These are phyloP conservation scores for Sminthopsis crassicaudata DNA, from an alignment of 2,113 vertebrate genomes.

Conservation along the genomic window DNA sequence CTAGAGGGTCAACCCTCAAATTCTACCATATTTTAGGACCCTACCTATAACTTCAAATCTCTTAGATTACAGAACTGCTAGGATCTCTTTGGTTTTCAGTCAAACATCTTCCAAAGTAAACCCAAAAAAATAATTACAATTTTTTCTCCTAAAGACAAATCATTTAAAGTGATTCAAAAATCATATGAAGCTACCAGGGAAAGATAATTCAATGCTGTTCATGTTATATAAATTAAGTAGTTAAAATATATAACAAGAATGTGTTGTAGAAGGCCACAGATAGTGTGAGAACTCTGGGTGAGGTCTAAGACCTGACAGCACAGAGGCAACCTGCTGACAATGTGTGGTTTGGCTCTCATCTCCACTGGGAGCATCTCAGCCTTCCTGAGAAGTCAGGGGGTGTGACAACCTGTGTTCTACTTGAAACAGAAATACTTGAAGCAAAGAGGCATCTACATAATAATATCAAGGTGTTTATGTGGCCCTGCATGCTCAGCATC, in stretches of 20 bases:
- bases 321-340: no score
- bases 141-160: neutral
- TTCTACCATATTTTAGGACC: neutral
- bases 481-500: no score
- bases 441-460: no score
- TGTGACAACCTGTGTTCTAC: no score
- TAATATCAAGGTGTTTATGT: no score
- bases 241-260: neutral
- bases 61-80: neutral
- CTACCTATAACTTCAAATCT: neutral
- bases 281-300: no score
- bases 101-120: neutral
- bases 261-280: neutral
- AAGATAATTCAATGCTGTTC: neutral
- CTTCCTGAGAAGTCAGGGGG: no score
- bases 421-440: no score
- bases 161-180: neutral
- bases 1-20: neutral
- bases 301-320: no score
- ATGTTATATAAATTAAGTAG: neutral
- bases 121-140: neutral
- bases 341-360: no score
- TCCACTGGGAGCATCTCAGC: no score
- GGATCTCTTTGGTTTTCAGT: neutral
- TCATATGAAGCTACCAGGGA: neutral